Conservation (phyloP, 2,888 invertebrate species). For the Lucinisca nassula region DNA sequence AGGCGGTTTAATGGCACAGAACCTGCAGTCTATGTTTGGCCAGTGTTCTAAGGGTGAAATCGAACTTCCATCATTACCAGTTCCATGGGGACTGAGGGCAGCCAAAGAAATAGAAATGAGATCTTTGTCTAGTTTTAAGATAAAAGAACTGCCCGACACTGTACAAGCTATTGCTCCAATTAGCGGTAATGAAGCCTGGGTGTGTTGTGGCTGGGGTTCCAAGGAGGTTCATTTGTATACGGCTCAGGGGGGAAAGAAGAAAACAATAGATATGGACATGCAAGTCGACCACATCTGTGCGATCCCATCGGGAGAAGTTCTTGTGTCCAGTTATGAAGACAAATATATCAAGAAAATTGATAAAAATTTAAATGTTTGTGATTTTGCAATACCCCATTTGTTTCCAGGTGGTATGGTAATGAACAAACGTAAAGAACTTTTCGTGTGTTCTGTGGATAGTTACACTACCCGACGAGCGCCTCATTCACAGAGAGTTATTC, state of each 20-base stretch:
- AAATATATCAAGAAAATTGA: slow-evolving; percentile 75
- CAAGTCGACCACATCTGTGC: slow-evolving; percentile 74
- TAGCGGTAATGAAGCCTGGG: slow-evolving; percentile 73
- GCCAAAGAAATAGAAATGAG: slow-evolving; percentile 72
- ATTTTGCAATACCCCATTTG: slow-evolving; percentile 71
- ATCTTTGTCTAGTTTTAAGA: slow-evolving; percentile 65
- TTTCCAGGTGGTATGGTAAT: slow-evolving; percentile 74
- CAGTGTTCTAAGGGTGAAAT: slow-evolving; percentile 72
- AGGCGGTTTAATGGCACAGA: slow-evolving; percentile 65
- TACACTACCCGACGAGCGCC: slow-evolving; percentile 70
- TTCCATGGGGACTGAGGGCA: slow-evolving; percentile 75
- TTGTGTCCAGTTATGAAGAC: slow-evolving; percentile 75
- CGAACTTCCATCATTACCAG: slow-evolving; percentile 67
- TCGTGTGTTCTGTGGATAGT: slow-evolving; percentile 75
- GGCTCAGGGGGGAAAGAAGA: slow-evolving; percentile 67
- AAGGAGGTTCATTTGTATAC: slow-evolving; percentile 71
- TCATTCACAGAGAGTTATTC: slow-evolving; percentile 67
- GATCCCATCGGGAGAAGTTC: slow-evolving; percentile 66
- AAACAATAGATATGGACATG: slow-evolving; percentile 67
- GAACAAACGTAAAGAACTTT: slow-evolving; percentile 72
- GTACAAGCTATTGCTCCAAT: slow-evolving; percentile 76
- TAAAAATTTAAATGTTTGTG: slow-evolving; percentile 67
- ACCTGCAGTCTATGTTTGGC: slow-evolving; percentile 71
- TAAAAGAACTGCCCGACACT: slow-evolving; percentile 64
- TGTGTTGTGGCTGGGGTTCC: slow-evolving; percentile 75